phyloP scores from a whole-genome alignment of 1,140 invertebrate genomes.

The Drosophila chauvacae region DNA sequence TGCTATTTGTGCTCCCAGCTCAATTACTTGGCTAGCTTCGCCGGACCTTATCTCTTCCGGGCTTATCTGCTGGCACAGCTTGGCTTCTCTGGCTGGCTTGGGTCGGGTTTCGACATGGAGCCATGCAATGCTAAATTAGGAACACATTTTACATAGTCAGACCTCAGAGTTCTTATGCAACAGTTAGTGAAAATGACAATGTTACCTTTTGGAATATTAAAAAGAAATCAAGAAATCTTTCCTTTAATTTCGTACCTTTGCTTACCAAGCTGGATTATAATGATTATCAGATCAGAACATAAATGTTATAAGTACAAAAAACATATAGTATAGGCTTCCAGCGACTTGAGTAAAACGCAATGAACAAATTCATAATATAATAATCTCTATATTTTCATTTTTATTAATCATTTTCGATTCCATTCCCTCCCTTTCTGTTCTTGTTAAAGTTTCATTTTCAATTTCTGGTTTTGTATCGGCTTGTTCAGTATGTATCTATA shows the following conservation, averaged over 20 bases:
- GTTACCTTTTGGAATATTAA: not conserved
- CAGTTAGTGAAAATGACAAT: not conserved
- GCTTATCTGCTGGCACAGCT: conserved; percentile 24
- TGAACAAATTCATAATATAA: conserved; percentile 78
- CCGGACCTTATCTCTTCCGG: conserved; percentile 39
- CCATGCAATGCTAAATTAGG: conserved; percentile 11
- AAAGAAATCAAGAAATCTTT: not conserved
- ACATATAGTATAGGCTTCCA: too few relatives aligned
- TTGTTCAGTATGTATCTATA: conserved; percentile 80
- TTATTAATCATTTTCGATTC: conserved; percentile 77
- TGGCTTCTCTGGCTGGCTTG: conserved; percentile 5
- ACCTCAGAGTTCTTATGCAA: conserved; percentile 7
- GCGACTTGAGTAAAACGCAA: conserved; percentile 25
- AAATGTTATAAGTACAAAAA: not conserved
- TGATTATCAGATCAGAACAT: not conserved
- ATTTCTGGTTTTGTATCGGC: conserved; percentile 61
- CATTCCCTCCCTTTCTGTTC: conserved; percentile 39
- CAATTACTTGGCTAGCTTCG: not conserved
- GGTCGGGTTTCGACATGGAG: conserved; percentile 17
- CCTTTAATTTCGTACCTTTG: not conserved
- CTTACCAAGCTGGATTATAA: not conserved
- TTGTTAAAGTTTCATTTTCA: conserved; percentile 66
- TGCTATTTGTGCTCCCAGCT: conserved; percentile 6
- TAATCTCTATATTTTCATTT: conserved; percentile 84
- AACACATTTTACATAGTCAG: not conserved